These are phyloP conservation scores for Caenorhabditis macrosperma DNA, from an alignment of 2,888 invertebrate species.

Conservation along the genomic window DNA sequence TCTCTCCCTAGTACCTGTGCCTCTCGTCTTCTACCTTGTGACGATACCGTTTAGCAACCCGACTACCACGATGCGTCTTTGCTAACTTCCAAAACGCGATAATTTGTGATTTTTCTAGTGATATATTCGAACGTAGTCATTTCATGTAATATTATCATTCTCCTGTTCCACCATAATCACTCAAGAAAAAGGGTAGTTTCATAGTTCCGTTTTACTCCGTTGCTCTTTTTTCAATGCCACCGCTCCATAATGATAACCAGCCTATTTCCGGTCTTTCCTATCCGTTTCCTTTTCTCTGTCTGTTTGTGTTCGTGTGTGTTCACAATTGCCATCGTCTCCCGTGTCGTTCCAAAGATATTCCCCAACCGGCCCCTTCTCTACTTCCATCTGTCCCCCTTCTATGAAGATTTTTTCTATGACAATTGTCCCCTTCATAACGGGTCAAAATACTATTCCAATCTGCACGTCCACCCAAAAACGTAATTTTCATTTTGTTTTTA, in stretches of 20 bases:
- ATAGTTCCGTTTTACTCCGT: background rate
- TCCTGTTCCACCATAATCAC: constrained; percentile 1
- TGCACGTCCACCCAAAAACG: background rate
- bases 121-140: constrained; percentile 43
- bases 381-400: background rate
- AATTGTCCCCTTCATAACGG: constrained; percentile 11
- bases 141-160: constrained; percentile 45
- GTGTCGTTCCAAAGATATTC: constrained; percentile 42
- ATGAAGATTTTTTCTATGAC: constrained; percentile 15
- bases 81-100: constrained; percentile 6
- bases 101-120: constrained; percentile 24
- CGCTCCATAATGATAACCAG: background rate
- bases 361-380: constrained; percentile 18
- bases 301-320: constrained; percentile 28
- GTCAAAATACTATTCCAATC: constrained; percentile 1
- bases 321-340: constrained; percentile 46
- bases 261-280: constrained; percentile 47
- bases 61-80: constrained; percentile 55
- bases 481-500: background rate
- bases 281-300: constrained; percentile 1
- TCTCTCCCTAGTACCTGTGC: constrained; percentile 67
- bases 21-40: constrained; percentile 70
- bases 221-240: background rate
- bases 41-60: constrained; percentile 73
- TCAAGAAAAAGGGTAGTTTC: background rate